Base-by-base conservation (phyloP, 2,888 invertebrate species). In the Drosophila limbata region DNA sequence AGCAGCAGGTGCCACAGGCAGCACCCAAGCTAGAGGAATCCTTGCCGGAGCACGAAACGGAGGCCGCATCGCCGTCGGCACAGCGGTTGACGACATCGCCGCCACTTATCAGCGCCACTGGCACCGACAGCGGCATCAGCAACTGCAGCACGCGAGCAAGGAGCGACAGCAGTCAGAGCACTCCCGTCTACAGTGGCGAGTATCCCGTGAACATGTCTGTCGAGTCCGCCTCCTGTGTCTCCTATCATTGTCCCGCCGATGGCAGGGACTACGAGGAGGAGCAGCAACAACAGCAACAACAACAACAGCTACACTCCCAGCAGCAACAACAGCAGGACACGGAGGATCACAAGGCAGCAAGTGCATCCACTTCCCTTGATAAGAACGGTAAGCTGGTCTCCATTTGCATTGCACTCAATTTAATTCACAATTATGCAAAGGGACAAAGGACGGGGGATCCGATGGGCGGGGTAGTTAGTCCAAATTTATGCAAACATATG, bases 91-190 rank as follows among this genome's bases (percentile, higher is more conserved):
- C 90, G 52, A 90, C 89, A 6, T 90, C 90, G 15, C 90, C 90
- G 21, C 90, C 90, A 2, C 39, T 90, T 57, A 90, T 86, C 39
- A 90, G 90, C 44, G 89, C 90, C 79, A 88, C 87, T 4, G 90
- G 90, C 62, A 90, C 90, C 15, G 90, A 90, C 62, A 90, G 90
- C 57, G 90, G 90, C 66, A 90, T 90, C 69, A 90, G 90, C 73
- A 89, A 86, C 19, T 90, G 90, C 71, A 87, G 90, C 73, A 84
- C 90, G 4, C 79, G 89, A 0, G 87, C 87, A 1, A 60, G 86
- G 10, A 81, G 82, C 44, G 87, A 88, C 64, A 88, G 89, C 66
- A 90, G 90, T 48, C 90, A 89, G 52, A 90, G 90, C 52, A 90
- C 90, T 4, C 90, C 90, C n/a, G 77, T 90, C 15, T 90, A 90